phyloP scores from a whole-genome alignment of 2,113 vertebrate species.

The Uria aalge region DNA sequence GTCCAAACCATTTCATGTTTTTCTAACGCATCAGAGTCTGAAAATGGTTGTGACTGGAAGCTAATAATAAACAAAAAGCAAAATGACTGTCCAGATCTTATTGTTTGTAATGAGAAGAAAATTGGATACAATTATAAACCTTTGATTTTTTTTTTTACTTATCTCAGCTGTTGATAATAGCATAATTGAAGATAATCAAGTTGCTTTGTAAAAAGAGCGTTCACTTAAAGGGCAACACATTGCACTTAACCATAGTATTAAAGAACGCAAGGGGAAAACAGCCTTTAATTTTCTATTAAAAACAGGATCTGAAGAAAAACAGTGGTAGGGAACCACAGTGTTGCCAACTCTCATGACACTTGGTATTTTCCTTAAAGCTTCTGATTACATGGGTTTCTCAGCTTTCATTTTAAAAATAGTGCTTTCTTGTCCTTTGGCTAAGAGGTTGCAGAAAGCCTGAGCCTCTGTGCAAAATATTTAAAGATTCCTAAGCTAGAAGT shows the following conservation, averaged over 20 bases:
- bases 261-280: not conserved
- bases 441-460: not conserved
- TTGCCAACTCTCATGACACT: not conserved
- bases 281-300: not conserved
- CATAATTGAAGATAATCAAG: not conserved
- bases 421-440: not conserved
- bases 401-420: constrained; percentile 39
- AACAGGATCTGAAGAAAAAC: not conserved
- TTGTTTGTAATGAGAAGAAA: not conserved
- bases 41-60: not conserved
- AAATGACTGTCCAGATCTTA: not conserved
- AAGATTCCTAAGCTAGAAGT: not conserved
- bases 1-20: not conserved
- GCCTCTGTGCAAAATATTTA: not conserved
- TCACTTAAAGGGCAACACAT: not conserved
- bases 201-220: not conserved
- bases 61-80: not conserved
- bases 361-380: constrained; percentile 43
- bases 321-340: not conserved
- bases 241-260: not conserved
- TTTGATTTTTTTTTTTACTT: not conserved
- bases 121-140: not conserved
- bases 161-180: not conserved
- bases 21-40: not conserved
- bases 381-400: not conserved